phyloP scores from a whole-genome alignment of 1,140 invertebrate species.

The Myzus persicae region DNA sequence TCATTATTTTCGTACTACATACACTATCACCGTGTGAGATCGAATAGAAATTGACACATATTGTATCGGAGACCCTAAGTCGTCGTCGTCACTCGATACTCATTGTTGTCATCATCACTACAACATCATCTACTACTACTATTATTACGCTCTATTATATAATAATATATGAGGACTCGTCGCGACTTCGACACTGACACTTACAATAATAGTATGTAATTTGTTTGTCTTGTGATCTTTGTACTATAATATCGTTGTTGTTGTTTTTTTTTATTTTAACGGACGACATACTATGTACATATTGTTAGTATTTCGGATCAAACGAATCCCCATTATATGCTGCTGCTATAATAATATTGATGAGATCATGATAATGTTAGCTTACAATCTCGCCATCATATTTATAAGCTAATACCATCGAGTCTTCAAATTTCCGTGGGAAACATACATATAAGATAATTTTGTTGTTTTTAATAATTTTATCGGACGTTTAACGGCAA shows the following conservation, averaged over 20 bases:
- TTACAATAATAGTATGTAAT: constrained; percentile 3
- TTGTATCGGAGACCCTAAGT: not conserved
- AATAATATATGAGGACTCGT: too few species aligned
- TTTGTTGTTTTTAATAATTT: not conserved
- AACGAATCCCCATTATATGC: not conserved
- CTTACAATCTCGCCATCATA: not conserved
- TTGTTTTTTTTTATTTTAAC: not conserved
- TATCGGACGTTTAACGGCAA: not conserved
- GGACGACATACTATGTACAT: not conserved
- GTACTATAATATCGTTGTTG: not conserved
- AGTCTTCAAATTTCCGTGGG: not conserved
- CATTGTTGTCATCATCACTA: not conserved
- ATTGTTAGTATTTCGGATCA: not conserved
- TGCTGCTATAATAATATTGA: not conserved
- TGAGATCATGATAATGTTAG: not conserved
- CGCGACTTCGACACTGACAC: not conserved
- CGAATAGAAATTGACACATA: not conserved
- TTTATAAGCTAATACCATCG: not conserved
- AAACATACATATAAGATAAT: not conserved
- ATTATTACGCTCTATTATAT: not conserved
- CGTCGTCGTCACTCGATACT: not conserved
- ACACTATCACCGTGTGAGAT: not conserved
- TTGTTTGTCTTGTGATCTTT: not conserved
- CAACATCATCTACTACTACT: not conserved
- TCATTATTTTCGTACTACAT: not conserved